Evolutionary conservation across 64 coral and sea anemone species (phyloP), one percentile per base, ranked within the genome.

Genomic region (Platygyra sinensis): DNA sequence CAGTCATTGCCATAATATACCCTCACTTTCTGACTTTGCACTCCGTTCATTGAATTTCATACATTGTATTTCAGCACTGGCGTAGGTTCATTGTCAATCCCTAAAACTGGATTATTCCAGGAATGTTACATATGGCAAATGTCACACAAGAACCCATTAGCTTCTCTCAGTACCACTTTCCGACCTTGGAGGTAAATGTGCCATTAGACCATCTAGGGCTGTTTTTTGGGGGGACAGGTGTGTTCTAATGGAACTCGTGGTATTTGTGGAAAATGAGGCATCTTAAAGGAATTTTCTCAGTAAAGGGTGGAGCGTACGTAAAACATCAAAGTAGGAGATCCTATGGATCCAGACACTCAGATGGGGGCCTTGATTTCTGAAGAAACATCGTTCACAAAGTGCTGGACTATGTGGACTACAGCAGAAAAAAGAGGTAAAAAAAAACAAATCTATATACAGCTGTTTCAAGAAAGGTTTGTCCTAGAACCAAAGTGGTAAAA

Each of bases 231-330:
- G n/a, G n/a, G n/a, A n/a, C 62, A 98, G 96, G 94, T 95, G n/a
- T 98, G 96, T 64, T 95, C 96, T 4, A 98, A 98, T 90, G 96
- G 93, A 31, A 98, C 93, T 24, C 77, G 96, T n/a, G 63, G 96
- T 98, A 72, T 98, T 98, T 79, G 90, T 98, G 57, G 90, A 98
- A 80, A 94, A 95, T n/a, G 63, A 93, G n/a, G 80, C 84, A 88
- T 98, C 36, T 91, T 93, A 55, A 83, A 91, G 30, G 90, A 88
- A 33, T n/a, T 98, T 98, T 60, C 61, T 95, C 8, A 61, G 87
- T 16, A n/a, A 92, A 61, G 88, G 95, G 12, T 98, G 17, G 86
- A 90, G 31, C 89, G 96, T 51, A 93, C n/a, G 88, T n/a, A 93
- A 93, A 95, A 72, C 11, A 95, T 98, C 31, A 88, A 36, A 4